phyloP scores from a whole-genome alignment of 1,140 invertebrate species.

The Augochlora pura region DNA sequence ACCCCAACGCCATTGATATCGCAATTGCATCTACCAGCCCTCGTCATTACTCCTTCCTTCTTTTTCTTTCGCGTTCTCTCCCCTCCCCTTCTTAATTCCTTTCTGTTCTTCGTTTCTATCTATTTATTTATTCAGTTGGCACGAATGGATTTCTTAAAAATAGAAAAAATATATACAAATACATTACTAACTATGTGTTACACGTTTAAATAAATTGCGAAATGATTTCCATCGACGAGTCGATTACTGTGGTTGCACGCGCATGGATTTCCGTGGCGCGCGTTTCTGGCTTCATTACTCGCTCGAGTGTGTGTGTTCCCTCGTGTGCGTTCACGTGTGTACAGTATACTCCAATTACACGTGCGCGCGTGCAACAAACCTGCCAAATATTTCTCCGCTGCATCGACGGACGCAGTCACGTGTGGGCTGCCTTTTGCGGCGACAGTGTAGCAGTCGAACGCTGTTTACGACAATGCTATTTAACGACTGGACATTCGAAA shows the following conservation, averaged over 20 bases:
- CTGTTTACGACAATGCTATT: too few relatives aligned
- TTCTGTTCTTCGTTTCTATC: too few relatives aligned
- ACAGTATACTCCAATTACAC: slow-evolving; percentile 31
- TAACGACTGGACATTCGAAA: too few relatives aligned
- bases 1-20: slow-evolving; percentile 67
- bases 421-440: too few relatives aligned
- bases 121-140: too few relatives aligned
- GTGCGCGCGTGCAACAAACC: slow-evolving; percentile 1
- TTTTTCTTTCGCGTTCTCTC: background rate
- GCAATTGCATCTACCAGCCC: slow-evolving; percentile 57
- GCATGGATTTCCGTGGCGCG: slow-evolving; percentile 41
- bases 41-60: slow-evolving; percentile 16
- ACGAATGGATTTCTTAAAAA: too few relatives aligned
- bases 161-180: too few relatives aligned
- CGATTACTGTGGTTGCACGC: background rate
- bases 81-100: too few relatives aligned
- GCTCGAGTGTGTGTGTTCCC: slow-evolving; percentile 22
- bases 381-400: slow-evolving; percentile 49
- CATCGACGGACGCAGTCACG: slow-evolving; percentile 15
- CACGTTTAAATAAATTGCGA: too few relatives aligned
- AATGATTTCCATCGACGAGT: background rate
- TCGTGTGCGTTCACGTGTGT: background rate
- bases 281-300: slow-evolving; percentile 50
- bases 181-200: too few relatives aligned
- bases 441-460: too few relatives aligned